phyloP scores from a whole-genome alignment of 2,888 invertebrate genomes.

The Euproctis similis region DNA sequence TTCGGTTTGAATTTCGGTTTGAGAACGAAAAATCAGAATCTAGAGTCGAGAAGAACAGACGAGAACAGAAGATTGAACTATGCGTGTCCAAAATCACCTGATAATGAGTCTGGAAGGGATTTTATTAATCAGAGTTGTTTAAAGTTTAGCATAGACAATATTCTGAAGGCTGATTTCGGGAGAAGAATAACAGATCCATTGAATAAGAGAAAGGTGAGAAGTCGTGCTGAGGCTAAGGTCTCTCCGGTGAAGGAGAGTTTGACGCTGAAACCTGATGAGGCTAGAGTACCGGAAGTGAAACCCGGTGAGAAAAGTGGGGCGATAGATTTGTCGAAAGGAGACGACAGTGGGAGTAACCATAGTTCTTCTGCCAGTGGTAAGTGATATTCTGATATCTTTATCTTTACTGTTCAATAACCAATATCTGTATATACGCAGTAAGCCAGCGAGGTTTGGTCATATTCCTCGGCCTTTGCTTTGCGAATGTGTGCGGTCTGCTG shows the following conservation, averaged over 20 bases:
- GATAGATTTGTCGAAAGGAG: conserved; percentile 62
- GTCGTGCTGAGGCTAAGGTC: conserved; percentile 45
- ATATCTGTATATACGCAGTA: too few species aligned
- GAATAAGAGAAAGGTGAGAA: conserved; percentile 73
- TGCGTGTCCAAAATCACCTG: conserved; percentile 49
- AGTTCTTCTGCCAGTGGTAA: conserved; percentile 67
- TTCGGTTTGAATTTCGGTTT: conserved; percentile 53
- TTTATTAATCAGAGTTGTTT: conserved; percentile 76
- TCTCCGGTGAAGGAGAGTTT: conserved; percentile 46
- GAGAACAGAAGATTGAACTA: conserved; percentile 50
- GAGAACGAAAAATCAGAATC: conserved; percentile 33
- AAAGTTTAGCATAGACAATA: conserved; percentile 91
- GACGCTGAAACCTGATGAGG: conserved; percentile 45
- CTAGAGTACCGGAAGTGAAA: conserved; percentile 59
- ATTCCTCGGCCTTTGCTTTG: too few species aligned
- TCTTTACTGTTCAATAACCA: too few species aligned
- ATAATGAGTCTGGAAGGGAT: conserved; percentile 54
- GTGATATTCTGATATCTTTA: not conserved
- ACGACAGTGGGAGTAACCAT: conserved; percentile 60
- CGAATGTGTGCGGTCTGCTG: too few species aligned
- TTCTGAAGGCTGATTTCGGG: conserved; percentile 90
- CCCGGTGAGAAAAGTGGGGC: conserved; percentile 54
- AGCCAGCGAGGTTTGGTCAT: too few species aligned
- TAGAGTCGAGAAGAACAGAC: conserved; percentile 43
- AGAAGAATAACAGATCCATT: conserved; percentile 81